Evolutionary conservation across 2,797 vertebrate genomes (phyloP), one percentile per base, ranked within the genome.

Genomic region (Peromyscus melanophrys): DNA sequence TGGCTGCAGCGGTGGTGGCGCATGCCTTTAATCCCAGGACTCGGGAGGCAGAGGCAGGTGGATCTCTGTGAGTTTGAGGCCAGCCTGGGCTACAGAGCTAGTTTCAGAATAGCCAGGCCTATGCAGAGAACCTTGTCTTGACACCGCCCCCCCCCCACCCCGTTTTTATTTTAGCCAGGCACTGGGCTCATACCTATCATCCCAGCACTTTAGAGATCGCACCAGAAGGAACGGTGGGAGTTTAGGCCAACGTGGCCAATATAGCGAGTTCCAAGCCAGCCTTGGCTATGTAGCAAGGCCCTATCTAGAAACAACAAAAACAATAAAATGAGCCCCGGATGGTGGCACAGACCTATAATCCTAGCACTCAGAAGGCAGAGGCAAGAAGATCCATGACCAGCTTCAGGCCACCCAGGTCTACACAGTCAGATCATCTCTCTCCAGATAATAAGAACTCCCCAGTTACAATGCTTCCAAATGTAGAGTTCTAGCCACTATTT

Each of bases 1-100:
- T 8, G 7, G 31, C n/a, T 3, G 17, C n/a, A 3, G 69, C 0
- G 3, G 31, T 19, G 19, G n/a, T 37, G 17, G 69, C 0, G 1
- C 3, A 71, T 2, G 1, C 34, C 67, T 69, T n/a, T 69, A 69
- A n/a, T 69, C 2, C 16, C 12, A 69, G 17, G 7, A 71, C 7
- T 71, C 34, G 21, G 69, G 17, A 71, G 69, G 69, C 16, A 37
- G 69, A 71, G 69, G 34, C 17, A 71, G 34, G n/a, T 3, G 2
- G 34, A n/a, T 69, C 67, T 69, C 34, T 69, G 67, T 34, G 65
- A 34, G 65, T 69, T 69, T 71, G n/a, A 37, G 29, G 17, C n/a
- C 69, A 4, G 8, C 4, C 69, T 21, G n/a, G 7, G 10, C 69
- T 37, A 71, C 69, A 71, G 17, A 37, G n/a, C 19, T 10, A 71